phyloP scores from a whole-genome alignment of 1,140 invertebrate species.

The Euglossa dilemma region DNA sequence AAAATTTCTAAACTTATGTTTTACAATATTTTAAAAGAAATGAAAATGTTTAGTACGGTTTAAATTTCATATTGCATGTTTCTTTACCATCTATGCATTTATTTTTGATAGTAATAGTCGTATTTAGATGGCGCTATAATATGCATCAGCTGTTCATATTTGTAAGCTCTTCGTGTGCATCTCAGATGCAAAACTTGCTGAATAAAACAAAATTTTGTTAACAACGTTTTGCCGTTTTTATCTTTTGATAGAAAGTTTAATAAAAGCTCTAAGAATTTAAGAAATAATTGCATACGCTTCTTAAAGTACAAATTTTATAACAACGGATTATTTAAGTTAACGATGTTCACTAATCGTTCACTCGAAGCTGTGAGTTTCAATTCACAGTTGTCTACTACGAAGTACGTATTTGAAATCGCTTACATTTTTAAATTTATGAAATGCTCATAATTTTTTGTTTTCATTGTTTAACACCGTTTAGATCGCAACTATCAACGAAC shows the following conservation, averaged over 20 bases:
- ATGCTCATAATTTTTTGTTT: constrained; percentile 7
- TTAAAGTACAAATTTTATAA: too few species aligned
- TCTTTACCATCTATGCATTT: not conserved
- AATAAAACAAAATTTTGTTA: not conserved
- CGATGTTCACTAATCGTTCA: constrained; percentile 73
- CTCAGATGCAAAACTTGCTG: not conserved
- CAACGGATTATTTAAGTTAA: not conserved
- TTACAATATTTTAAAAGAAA: too few species aligned
- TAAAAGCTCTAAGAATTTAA: too few species aligned
- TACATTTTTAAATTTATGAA: not conserved
- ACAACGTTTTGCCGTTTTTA: not conserved
- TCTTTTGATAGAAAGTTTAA: not conserved
- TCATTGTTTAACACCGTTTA: constrained; percentile 47
- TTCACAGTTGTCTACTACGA: constrained; percentile 68
- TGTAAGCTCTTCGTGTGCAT: not conserved
- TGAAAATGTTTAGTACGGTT: too few species aligned
- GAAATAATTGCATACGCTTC: not conserved
- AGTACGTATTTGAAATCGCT: constrained; percentile 61
- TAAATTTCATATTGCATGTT: not conserved
- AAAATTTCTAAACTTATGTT: too few species aligned
- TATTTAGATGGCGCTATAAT: constrained; percentile 11
- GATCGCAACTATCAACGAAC: constrained; percentile 62
- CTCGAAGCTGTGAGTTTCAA: constrained; percentile 72
- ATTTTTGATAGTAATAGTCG: not conserved
- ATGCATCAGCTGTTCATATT: not conserved